Base-by-base conservation (phyloP, 2,888 invertebrate species). In the Tenthredo amoena region DNA sequence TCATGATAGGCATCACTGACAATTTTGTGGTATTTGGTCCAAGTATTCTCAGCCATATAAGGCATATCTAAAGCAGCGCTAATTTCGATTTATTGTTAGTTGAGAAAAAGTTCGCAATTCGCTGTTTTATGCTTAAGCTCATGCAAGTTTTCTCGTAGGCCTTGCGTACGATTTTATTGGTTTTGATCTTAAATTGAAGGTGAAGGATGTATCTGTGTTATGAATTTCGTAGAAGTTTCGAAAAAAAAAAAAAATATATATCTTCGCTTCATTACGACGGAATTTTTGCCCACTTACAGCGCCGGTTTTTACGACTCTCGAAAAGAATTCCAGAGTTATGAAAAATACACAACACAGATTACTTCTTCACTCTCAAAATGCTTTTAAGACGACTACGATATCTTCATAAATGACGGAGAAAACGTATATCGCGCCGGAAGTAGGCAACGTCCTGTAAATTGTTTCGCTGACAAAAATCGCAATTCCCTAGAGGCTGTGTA, bases 131-230 rank as follows among this genome's bases (percentile, higher is more conserved):
- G 65, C 65, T 65, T 65, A 0, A 5, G 26, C 65, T 65, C 65
- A 65, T 21, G 65, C 65, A 65, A 65, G 65, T 65, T 65, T 26
- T 65, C 65, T 65, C 65, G 26, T 12, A 21, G 6, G 7, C n/a
- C 65, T 26, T 21, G n/a, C 21, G 65, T 26, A 65, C 65, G 65
- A n/a, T 65, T 65, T 5, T 5, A 26, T 65, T 21, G 65, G 1
- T 31, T 65, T 65, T 65, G 31, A n/a, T 21, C 65, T 65, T 12
- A 65, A 65, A 65, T 65, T 65, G 65, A 21, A 65, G 65, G 26
- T 26, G 2, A 65, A 65, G 26, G 65, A 65, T 26, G 65, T 21
- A 65, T 65, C 0, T 65, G 5, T 26, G 26, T 26, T 26, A 26
- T 26, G 34, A 1, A 34, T 34, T 5, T 34, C 34, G 2, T 26